phyloP scores from a whole-genome alignment of 2,888 invertebrate species.

The Pyrgus malvae region DNA sequence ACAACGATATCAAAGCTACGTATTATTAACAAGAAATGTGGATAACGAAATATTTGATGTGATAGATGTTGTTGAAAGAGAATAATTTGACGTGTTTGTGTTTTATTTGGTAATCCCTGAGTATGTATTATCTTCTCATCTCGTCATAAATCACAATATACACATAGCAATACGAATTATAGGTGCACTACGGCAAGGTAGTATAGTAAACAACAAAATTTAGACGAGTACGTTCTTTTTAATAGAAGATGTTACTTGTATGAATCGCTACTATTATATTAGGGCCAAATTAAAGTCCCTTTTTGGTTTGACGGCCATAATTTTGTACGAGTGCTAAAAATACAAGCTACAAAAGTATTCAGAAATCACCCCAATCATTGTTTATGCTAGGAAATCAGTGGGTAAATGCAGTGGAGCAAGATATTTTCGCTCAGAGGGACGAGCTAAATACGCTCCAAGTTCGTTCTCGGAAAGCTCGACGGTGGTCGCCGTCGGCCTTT shows the following conservation, averaged over 20 bases:
- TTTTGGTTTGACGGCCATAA: too few species aligned
- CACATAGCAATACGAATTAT: too few species aligned
- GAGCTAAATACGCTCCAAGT: constrained; percentile 52
- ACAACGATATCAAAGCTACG: constrained; percentile 5
- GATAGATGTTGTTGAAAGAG: neutral
- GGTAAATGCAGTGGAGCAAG: constrained; percentile 39
- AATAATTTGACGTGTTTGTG: too few species aligned
- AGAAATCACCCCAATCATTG: constrained; percentile 16
- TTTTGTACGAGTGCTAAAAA: neutral
- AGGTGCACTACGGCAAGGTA: too few species aligned
- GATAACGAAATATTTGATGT: constrained; percentile 1
- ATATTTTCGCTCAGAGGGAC: constrained; percentile 47
- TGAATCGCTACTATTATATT: too few species aligned
- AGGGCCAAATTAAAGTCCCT: too few species aligned
- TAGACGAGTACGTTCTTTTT: too few species aligned
- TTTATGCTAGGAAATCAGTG: constrained; percentile 42
- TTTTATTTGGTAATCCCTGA: too few species aligned
- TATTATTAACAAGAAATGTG: constrained; percentile 5
- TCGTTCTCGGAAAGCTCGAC: constrained; percentile 61
- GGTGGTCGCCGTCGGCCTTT: constrained; percentile 65
- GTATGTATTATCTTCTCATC: too few species aligned
- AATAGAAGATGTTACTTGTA: too few species aligned
- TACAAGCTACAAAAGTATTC: neutral
- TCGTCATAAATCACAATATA: too few species aligned
- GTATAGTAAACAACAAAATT: too few species aligned